Conservation (phyloP, 2,113 vertebrate genomes). For the Numenius arquata region DNA sequence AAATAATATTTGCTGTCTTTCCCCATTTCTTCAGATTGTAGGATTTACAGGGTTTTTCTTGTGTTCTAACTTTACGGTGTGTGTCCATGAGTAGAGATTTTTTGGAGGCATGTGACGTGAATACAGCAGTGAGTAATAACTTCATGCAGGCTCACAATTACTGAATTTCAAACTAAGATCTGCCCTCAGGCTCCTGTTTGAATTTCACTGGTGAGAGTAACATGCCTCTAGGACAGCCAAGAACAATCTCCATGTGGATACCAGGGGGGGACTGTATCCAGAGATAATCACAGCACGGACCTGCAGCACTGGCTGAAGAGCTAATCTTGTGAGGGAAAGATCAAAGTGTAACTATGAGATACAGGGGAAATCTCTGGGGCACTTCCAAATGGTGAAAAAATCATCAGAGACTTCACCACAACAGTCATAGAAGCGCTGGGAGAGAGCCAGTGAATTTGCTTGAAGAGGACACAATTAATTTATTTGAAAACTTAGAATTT, state of each 20-base stretch:
- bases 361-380: not conserved
- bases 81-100: not conserved
- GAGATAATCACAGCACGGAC: not conserved
- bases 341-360: not conserved
- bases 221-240: not conserved
- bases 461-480: not conserved
- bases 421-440: not conserved
- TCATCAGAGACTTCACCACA: not conserved
- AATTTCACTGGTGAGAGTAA: conserved; percentile 1
- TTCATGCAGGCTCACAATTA: not conserved
- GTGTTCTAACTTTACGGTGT: not conserved
- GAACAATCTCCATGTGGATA: not conserved
- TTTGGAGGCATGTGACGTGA: not conserved
- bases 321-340: not conserved
- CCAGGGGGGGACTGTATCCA: not conserved
- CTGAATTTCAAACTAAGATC: not conserved
- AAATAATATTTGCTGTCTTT: not conserved
- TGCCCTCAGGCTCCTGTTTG: not conserved
- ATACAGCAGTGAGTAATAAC: not conserved
- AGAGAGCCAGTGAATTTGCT: not conserved
- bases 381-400: not conserved
- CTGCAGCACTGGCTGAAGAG: not conserved
- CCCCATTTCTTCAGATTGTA: not conserved
- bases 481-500: not conserved
- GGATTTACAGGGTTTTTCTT: not conserved